Evolutionary conservation across 2,113 vertebrate species (phyloP), one percentile per base, ranked within the genome.

Genomic region (Plestiodon gilberti): DNA sequence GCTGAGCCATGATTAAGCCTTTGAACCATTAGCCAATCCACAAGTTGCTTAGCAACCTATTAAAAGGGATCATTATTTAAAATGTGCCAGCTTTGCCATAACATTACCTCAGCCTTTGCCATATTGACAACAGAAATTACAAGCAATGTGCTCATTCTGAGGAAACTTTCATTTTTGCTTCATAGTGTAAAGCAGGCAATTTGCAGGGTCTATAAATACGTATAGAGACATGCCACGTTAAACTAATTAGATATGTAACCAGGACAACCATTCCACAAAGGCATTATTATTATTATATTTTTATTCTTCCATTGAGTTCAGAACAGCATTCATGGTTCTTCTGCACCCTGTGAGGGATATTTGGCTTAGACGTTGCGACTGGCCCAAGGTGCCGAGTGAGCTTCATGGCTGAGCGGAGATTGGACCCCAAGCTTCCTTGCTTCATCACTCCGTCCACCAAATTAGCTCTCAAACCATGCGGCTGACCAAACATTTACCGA

Each of bases 1-100:
- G n/a, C 23, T 85, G 78, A 86, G 38, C 81, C 90, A 64, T 89
- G 73, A 81, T 78, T 33, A n/a, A 13, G 28, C 43, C 90, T 84
- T 89, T 82, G 85, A 7, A 64, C 25, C 17, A 69, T 88, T 85
- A 89, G 82, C 2, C 28, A 78, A 82, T 38, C 6, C 69, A 35
- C 75, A 35, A 10, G 84, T 87, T 87, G 33, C 28, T 87, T 80
- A 87, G 62, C 28, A 90, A 8, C 4, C 3, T 35, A n/a, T 80
- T 13, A 57, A n/a, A 7, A 6, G 33, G 23, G 61, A 25, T 43
- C 82, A 74, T n/a, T 80, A 69, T 30, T 20, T 17, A 77, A 59
- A 78, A 20, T 22, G 1, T 86, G 4, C 78, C 0, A 61, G 1
- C 1, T 59, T 87, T 87, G 70, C 78, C 76, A 25, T 52, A 40